A percentile compares a stretch with the other conserved stretches of the same genome.
phyloP scores from a whole-genome alignment of 2,113 vertebrate genomes.

The Pan troglodytes region NHGRI_mPanTro3-v2.1_pri NC_072411.2:65782001-65782500 shows the following conservation, averaged over 20 bases:
- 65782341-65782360: slow-evolving; percentile 74
- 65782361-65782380: slow-evolving; percentile 66
- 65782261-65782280: slow-evolving; percentile 82
- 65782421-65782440: slow-evolving; percentile 54
- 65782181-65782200: slow-evolving; percentile 67
- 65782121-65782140: slow-evolving; percentile 61
- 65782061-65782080: slow-evolving; percentile 12
- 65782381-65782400: slow-evolving; percentile 68
- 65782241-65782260: slow-evolving; percentile 86
- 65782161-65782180: slow-evolving; percentile 63
- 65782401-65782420: slow-evolving; percentile 59
- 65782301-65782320: slow-evolving; percentile 80
- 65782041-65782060: slow-evolving; percentile 59
- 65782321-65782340: slow-evolving; percentile 75
- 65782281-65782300: slow-evolving; percentile 80
- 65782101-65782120: slow-evolving; percentile 39
- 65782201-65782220: slow-evolving; percentile 84
- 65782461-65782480: slow-evolving; percentile 67
- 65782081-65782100: not conserved
- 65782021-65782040: not conserved
- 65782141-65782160: slow-evolving; percentile 73
- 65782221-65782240: slow-evolving; percentile 85
- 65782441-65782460: slow-evolving; percentile 45
- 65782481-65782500: slow-evolving; percentile 66
- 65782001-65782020: slow-evolving; percentile 50